Evolutionary conservation across 2,888 invertebrate genomes (phyloP).

Genomic region (Aleiodes testaceus): DNA sequence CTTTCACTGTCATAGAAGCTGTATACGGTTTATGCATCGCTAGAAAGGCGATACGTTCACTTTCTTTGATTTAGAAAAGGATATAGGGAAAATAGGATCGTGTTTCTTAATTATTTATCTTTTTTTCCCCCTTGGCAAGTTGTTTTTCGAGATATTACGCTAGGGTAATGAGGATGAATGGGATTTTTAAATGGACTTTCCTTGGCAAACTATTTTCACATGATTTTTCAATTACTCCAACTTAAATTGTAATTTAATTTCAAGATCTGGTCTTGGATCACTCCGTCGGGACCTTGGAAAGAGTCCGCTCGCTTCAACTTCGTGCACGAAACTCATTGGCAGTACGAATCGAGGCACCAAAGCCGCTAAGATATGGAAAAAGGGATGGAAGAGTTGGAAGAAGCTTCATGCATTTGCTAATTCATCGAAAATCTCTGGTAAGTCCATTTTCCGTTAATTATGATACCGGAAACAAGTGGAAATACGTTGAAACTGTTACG

Average conservation of each 20-base stretch:
- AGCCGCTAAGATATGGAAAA: slow-evolving; percentile 70
- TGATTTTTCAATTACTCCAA: slow-evolving; percentile 1
- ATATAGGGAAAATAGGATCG: slow-evolving; percentile 23
- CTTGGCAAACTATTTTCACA: neutral
- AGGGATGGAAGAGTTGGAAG: slow-evolving; percentile 82
- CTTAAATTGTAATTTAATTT: neutral
- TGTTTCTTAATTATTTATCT: slow-evolving; percentile 4
- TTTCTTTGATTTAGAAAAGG: slow-evolving; percentile 20
- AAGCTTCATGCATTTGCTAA: slow-evolving; percentile 84
- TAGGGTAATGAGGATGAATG: too few relatives aligned
- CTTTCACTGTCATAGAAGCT: slow-evolving; percentile 33
- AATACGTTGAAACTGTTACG: neutral
- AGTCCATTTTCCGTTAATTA: slow-evolving; percentile 31
- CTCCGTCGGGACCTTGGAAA: slow-evolving; percentile 63
- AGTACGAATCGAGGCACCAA: slow-evolving; percentile 64
- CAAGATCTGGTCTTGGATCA: slow-evolving; percentile 68
- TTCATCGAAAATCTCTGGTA: slow-evolving; percentile 80
- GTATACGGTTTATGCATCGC: slow-evolving; percentile 6
- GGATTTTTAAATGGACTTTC: too few relatives aligned
- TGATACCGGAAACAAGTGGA: neutral
- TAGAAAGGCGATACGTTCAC: slow-evolving; percentile 26
- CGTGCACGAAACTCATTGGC: slow-evolving; percentile 51
- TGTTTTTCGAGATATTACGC: too few relatives aligned
- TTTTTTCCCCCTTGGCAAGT: too few relatives aligned
- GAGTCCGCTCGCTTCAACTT: slow-evolving; percentile 50